A percentile compares a stretch with the other conserved stretches of the same genome.
These are phyloP conservation scores for Todus mexicanus DNA, from an alignment of 2,797 vertebrate species.

Conservation along the genomic window DNA sequence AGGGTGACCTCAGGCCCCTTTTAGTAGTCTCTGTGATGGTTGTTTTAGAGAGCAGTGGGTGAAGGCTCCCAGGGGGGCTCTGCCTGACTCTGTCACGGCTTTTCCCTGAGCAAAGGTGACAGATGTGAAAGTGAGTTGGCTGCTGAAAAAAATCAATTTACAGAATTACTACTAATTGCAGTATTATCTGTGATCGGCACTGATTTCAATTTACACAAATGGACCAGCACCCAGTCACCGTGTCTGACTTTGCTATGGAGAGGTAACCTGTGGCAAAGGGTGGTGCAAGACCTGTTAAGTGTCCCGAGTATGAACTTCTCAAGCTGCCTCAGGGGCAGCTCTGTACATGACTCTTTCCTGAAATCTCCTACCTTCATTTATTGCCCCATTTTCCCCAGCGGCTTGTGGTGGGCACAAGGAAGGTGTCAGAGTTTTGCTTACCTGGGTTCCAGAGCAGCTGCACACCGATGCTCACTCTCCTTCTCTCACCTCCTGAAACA, in stretches of 20 bases:
- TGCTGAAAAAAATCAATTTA: neutral
- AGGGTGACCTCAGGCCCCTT: neutral
- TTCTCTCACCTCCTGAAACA: slow-evolving; percentile 90
- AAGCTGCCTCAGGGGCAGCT: neutral
- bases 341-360: neutral
- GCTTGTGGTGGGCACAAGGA: neutral
- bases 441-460: slow-evolving; percentile 98
- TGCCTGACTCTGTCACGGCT: neutral
- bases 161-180: neutral
- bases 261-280: neutral
- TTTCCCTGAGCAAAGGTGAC: neutral
- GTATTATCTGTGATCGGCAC: neutral
- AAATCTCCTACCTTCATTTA: neutral
- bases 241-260: neutral
- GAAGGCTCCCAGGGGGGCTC: neutral
- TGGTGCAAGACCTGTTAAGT: neutral
- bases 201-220: neutral
- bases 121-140: neutral
- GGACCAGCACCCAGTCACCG: neutral
- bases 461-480: slow-evolving; percentile 93
- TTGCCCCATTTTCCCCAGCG: neutral
- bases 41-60: neutral
- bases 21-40: neutral
- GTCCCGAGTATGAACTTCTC: neutral
- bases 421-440: slow-evolving; percentile 62